phyloP scores from a whole-genome alignment of 2,113 vertebrate species.

The Sander lucioperca region DNA sequence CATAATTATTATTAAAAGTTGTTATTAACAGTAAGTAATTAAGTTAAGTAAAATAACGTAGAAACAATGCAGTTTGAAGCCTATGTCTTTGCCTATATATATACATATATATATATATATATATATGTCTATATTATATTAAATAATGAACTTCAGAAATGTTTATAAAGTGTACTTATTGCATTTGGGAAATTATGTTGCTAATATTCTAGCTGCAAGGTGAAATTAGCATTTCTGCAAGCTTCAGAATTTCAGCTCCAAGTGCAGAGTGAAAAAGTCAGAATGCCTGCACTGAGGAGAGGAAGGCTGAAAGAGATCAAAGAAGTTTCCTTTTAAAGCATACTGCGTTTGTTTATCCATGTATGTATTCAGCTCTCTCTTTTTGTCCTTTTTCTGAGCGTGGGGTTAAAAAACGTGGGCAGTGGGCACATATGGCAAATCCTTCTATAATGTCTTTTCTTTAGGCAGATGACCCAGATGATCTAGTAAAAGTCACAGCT shows the following conservation, averaged over 20 bases:
- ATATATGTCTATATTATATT: too few relatives aligned
- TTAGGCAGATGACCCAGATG: conserved; percentile 40
- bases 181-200: not conserved
- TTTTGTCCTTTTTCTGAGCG: not conserved
- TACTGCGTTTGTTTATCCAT: conserved; percentile 7
- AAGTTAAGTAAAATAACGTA: not conserved
- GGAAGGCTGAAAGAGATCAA: not conserved
- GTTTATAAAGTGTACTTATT: not conserved
- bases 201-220: conserved; percentile 29
- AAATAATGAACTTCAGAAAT: not conserved
- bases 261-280: not conserved
- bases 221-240: conserved; percentile 48
- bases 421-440: conserved; percentile 13
- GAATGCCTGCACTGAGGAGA: not conserved
- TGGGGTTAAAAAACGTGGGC: not conserved
- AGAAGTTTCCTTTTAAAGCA: not conserved
- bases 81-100: not conserved
- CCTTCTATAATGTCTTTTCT: conserved; percentile 4
- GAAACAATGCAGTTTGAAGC: not conserved
- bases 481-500: conserved; percentile 27
- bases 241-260: conserved; percentile 22
- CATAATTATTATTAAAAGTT: not conserved
- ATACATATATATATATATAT: too few relatives aligned
- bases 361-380: not conserved
- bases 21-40: not conserved